Conservation (phyloP, 2,888 invertebrate species). For the Mythimna albipuncta region DNA sequence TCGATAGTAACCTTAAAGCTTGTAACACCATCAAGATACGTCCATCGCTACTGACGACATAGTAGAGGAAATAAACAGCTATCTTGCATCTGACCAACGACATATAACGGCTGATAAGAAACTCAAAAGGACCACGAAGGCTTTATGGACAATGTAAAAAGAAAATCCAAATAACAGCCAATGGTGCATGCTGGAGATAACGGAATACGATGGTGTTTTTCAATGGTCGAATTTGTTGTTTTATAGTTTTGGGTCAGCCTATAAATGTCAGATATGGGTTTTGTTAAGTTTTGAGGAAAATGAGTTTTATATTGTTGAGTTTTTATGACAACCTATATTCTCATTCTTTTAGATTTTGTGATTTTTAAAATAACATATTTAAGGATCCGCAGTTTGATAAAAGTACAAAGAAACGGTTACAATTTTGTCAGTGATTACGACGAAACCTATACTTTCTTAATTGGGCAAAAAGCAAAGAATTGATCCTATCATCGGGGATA, state of each 20-base stretch:
- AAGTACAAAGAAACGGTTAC: too few species aligned
- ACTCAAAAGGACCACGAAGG: slow-evolving; percentile 62
- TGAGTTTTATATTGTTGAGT: slow-evolving; percentile 5
- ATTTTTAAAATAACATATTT: neutral
- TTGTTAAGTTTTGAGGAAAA: slow-evolving; percentile 14
- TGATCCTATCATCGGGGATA: too few species aligned
- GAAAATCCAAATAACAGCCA: slow-evolving; percentile 62
- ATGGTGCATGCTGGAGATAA: slow-evolving; percentile 51
- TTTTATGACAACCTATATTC: neutral
- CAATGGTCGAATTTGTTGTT: slow-evolving; percentile 57
- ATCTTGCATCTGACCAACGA: slow-evolving; percentile 56
- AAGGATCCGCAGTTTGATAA: too few species aligned
- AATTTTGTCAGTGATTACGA: too few species aligned
- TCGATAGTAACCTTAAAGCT: slow-evolving; percentile 11
- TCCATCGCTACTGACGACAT: slow-evolving; percentile 30
- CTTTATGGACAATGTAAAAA: slow-evolving; percentile 68
- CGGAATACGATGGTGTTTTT: slow-evolving; percentile 50
- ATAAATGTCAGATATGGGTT: slow-evolving; percentile 26
- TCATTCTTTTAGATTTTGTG: neutral
- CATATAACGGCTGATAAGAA: slow-evolving; percentile 64
- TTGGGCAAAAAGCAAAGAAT: too few species aligned
- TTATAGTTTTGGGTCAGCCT: slow-evolving; percentile 46
- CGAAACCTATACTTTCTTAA: too few species aligned
- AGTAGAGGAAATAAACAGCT: slow-evolving; percentile 55
- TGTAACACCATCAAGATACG: slow-evolving; percentile 31